Evolutionary conservation across 2,888 invertebrate species (phyloP).

Genomic region (Drosophila peninsularis): DNA sequence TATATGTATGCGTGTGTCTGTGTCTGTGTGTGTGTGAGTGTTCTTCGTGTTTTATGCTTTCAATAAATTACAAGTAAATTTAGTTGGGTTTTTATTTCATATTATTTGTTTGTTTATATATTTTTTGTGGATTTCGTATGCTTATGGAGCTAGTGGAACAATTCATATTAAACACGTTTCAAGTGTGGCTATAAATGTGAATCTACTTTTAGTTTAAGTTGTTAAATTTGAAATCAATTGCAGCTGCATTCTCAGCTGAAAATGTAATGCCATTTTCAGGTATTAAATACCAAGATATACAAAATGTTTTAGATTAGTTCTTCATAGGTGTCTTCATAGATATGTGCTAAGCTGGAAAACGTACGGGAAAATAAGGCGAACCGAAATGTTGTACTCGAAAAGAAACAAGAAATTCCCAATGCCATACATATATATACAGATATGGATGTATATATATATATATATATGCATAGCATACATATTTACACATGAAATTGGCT

Average conservation of each 20-base stretch:
- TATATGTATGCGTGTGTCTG: slow-evolving; percentile 42
- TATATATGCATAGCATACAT: slow-evolving; percentile 30
- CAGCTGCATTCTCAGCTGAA: slow-evolving; percentile 14
- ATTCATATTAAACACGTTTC: slow-evolving; percentile 61
- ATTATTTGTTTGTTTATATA: slow-evolving; percentile 1
- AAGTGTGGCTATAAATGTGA: slow-evolving; percentile 40
- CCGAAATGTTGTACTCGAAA: slow-evolving; percentile 24
- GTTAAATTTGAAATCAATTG: slow-evolving; percentile 11
- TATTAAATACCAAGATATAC: slow-evolving; percentile 53
- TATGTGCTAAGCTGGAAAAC: slow-evolving; percentile 58
- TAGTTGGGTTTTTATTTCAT: slow-evolving; percentile 54
- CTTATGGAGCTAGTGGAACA: slow-evolving; percentile 76
- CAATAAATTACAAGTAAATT: slow-evolving; percentile 77
- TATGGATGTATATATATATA: neutral
- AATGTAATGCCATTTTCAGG: slow-evolving; percentile 25
- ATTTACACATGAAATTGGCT: slow-evolving; percentile 55
- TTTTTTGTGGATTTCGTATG: slow-evolving; percentile 46
- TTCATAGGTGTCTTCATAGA: slow-evolving; percentile 27
- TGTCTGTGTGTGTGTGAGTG: slow-evolving; percentile 37
- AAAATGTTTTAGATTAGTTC: slow-evolving; percentile 12
- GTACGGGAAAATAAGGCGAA: slow-evolving; percentile 52
- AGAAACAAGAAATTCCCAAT: slow-evolving; percentile 26
- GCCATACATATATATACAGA: neutral
- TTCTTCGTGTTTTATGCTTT: slow-evolving; percentile 58
- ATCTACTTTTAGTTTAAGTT: slow-evolving; percentile 25